Conservation (phyloP, 2,113 vertebrate species). For the Neogobius melanostomus region DNA sequence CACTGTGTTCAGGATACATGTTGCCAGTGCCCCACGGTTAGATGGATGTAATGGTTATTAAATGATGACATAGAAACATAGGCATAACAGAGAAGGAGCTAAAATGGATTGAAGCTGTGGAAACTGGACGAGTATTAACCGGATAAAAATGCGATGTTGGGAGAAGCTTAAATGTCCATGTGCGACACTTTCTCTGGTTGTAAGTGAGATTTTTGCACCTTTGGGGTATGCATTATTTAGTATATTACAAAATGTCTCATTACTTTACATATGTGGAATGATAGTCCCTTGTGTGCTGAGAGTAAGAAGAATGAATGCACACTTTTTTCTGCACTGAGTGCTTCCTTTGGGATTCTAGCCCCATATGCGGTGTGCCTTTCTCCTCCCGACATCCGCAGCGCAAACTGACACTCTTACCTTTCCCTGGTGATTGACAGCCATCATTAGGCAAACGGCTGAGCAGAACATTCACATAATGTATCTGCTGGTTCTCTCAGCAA, state of each 20-base stretch:
- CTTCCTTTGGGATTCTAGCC: conserved; percentile 34
- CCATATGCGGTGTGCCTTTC: conserved; percentile 20
- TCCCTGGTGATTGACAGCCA: conserved; percentile 25
- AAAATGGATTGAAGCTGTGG: conserved; percentile 11
- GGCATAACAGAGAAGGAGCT: conserved; percentile 22
- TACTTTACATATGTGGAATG: conserved; percentile 20
- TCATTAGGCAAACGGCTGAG: conserved; percentile 3
- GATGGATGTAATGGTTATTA: conserved; percentile 51
- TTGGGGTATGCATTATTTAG: conserved; percentile 15
- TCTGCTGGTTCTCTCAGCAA: neutral
- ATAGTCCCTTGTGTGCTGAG: conserved; percentile 18
- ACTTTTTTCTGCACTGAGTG: conserved; percentile 31
- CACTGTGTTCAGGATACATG: conserved; percentile 30
- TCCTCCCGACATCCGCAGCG: conserved; percentile 32
- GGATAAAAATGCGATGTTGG: conserved; percentile 5
- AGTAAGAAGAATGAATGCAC: conserved; percentile 19
- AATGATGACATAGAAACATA: conserved; percentile 60
- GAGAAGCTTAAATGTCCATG: neutral
- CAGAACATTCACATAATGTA: conserved; percentile 3
- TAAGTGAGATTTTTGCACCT: conserved; percentile 4
- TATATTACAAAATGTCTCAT: neutral
- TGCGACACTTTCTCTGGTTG: conserved; percentile 1
- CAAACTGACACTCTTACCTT: conserved; percentile 23
- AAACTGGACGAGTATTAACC: conserved; percentile 12
- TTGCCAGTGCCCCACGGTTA: conserved; percentile 42